Evolutionary conservation across 23 tunicate genomes (phyloP).

Genomic region (Oikopleura albicans): DNA sequence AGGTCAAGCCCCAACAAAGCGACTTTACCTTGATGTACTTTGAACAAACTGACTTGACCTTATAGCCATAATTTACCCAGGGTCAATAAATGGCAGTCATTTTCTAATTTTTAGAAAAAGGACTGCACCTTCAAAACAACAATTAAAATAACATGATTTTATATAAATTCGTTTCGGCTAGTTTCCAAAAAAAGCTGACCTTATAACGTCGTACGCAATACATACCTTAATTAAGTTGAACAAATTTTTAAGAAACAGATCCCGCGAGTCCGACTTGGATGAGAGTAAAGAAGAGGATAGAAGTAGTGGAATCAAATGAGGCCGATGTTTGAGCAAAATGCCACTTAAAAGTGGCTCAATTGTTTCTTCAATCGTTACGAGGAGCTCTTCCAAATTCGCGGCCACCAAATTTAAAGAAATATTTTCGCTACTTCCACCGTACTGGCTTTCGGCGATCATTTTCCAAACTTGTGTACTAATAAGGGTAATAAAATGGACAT

Average conservation of each 20-base stretch:
- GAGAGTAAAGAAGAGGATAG: conserved; percentile 51
- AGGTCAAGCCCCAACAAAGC: too few species aligned
- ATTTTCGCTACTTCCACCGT: not conserved
- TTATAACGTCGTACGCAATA: not conserved
- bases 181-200: not conserved
- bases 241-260: conserved; percentile 43
- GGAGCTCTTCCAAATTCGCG: not conserved
- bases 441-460: not conserved
- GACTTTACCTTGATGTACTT: too few species aligned
- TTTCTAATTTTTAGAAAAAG: too few species aligned
- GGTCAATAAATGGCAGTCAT: too few species aligned
- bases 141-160: too few species aligned
- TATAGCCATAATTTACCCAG: too few species aligned
- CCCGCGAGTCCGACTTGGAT: conserved; percentile 20
- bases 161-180: too few species aligned
- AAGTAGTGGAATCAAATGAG: conserved; percentile 60
- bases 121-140: too few species aligned
- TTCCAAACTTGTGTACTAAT: too few species aligned
- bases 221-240: conserved; percentile 55
- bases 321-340: not conserved
- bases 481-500: too few species aligned
- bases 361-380: not conserved
- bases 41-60: too few species aligned
- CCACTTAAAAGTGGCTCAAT: not conserved
- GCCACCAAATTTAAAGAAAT: not conserved